phyloP scores from a whole-genome alignment of 2,888 invertebrate species.

The Cerastis leucographa region DNA sequence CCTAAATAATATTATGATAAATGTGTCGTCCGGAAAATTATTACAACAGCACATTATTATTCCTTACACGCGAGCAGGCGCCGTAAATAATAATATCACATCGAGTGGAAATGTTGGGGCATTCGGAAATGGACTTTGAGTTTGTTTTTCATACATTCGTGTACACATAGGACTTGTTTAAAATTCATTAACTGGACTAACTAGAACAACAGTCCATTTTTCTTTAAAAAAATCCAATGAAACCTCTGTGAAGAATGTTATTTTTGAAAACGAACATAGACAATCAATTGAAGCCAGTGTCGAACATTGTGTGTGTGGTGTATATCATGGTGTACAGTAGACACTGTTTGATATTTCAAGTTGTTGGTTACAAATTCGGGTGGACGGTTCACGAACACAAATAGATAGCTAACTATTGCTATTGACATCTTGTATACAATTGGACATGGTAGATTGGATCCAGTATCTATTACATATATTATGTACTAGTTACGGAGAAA shows the following conservation, averaged over 20 bases:
- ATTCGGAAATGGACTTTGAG: conserved; percentile 62
- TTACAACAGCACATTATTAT: conserved; percentile 63
- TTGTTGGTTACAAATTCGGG: neutral
- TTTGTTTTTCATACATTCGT: conserved; percentile 59
- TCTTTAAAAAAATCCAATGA: conserved; percentile 4
- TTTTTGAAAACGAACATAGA: conserved; percentile 22
- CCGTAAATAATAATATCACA: conserved; percentile 68
- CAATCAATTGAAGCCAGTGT: conserved; percentile 15
- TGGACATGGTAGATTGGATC: conserved; percentile 31
- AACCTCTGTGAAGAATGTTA: neutral
- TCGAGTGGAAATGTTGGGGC: conserved; percentile 58
- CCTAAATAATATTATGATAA: conserved; percentile 49
- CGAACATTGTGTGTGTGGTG: neutral
- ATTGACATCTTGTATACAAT: conserved; percentile 39
- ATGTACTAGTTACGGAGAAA: conserved; percentile 18
- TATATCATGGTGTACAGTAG: neutral
- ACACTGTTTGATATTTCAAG: conserved; percentile 43
- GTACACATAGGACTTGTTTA: conserved; percentile 38
- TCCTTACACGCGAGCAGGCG: conserved; percentile 60
- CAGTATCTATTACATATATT: conserved; percentile 26
- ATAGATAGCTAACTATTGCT: conserved; percentile 34
- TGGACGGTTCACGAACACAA: conserved; percentile 19
- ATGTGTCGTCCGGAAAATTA: conserved; percentile 58
- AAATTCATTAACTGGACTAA: conserved; percentile 49
- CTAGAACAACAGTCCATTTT: conserved; percentile 34